Base-by-base conservation (phyloP, 2,797 vertebrate genomes). In the Apogon hyalosoma region DNA sequence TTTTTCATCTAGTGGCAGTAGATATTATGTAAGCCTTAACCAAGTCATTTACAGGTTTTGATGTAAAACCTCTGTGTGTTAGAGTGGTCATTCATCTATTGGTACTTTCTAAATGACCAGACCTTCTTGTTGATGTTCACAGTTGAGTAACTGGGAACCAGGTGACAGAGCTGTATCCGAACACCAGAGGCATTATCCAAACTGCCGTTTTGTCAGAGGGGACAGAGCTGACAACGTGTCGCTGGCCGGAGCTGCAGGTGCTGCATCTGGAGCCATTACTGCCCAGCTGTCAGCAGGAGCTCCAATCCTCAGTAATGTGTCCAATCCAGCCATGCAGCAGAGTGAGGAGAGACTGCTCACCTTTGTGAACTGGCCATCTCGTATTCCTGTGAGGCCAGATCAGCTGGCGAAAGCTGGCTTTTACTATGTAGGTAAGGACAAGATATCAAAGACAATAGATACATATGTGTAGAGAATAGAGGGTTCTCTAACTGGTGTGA, bases 361-460 rank as follows among this genome's bases (percentile, higher is more conserved):
- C 0, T 99, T 99, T 41, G 84, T 95, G 61, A 96, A 94, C 63
- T 99, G 98, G 97, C 98, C 98, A 0, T 78, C 92, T 2, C 94
- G 95, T 54, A 97, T 98, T 82, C 96, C 96, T 0, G 96, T 99
- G 60, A 92, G 94, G 14, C 97, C 97, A 0, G 96, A 98, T 51
- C 96, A 97, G 85, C 94, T 99, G 74, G 94, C 97, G 2, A 96
- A 96, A 79, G 97, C 97, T 59, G 98, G 97, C 1, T 99, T 99
- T 93, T 99, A 98, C 91, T 99, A 98, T 0, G 97, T 99, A 14
- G 97, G 98, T 99, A 94, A 82, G 96, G 64, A 66, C 38, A 11
- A 2, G 6, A 6, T 13, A 7, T 48, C 33, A n/a, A 39, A 46
- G 16, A 40, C 39, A 51, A 16, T 31, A 19, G 7, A n/a, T 24